Conservation (phyloP, 2,113 vertebrate species). For the Epinephelus fuscoguttatus region DNA sequence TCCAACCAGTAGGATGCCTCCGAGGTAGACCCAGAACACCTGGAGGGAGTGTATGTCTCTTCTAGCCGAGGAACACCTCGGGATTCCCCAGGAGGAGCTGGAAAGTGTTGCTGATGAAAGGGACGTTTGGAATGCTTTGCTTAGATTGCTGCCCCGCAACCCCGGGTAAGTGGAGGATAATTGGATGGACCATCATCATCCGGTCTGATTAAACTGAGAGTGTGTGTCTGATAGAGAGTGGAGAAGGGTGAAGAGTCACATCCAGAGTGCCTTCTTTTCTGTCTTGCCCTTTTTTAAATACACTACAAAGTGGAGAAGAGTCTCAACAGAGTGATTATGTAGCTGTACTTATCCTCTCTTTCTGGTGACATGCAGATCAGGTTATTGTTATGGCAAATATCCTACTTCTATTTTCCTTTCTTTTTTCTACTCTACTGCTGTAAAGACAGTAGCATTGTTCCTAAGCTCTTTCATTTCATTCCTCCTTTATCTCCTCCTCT, state of each 20-base stretch:
- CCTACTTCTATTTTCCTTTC: not conserved
- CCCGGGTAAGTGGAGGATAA: too few species aligned
- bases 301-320: not conserved
- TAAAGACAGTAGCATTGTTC: not conserved
- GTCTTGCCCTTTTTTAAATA: not conserved
- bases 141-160: too few species aligned
- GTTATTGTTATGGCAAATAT: not conserved
- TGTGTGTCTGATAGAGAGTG: not conserved
- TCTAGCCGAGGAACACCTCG: too few species aligned
- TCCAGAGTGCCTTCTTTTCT: not conserved
- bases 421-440: not conserved
- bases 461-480: not conserved
- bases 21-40: too few species aligned
- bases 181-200: too few species aligned
- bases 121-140: too few species aligned
- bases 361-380: not conserved
- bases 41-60: too few species aligned
- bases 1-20: too few species aligned
- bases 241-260: not conserved
- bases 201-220: not conserved
- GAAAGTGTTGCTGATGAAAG: too few species aligned
- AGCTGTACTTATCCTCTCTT: not conserved
- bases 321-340: conserved; percentile 21
- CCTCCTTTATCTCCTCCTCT: not conserved
- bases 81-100: too few species aligned